Evolutionary conservation across 1,140 invertebrate species (phyloP).

Genomic region (Thaumatotibia leucotreta): DNA sequence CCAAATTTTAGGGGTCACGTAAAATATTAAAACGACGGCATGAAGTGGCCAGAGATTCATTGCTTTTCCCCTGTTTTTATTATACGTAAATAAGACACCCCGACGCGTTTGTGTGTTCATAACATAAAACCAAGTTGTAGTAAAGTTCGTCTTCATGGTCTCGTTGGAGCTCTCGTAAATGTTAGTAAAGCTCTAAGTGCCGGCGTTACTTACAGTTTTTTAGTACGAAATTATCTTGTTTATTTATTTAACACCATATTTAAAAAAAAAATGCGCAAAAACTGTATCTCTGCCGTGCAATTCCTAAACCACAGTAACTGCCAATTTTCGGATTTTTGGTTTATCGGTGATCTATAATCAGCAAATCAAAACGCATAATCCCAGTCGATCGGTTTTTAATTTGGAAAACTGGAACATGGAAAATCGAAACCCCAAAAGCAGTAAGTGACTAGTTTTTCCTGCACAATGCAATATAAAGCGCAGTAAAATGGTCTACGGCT

Average conservation of each 20-base stretch:
- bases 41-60: conserved; percentile 74
- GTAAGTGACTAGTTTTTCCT: no score
- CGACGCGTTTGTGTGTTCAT: conserved; percentile 64
- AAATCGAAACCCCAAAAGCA: no score
- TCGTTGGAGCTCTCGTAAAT: conserved; percentile 54
- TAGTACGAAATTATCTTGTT: background rate
- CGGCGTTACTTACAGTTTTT: conserved; percentile 6
- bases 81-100: conserved; percentile 71
- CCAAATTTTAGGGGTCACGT: conserved; percentile 75
- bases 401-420: no score
- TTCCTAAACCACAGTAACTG: no score
- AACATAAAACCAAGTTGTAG: conserved; percentile 67
- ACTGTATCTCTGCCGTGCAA: no score
- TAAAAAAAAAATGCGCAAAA: background rate
- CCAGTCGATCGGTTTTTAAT: no score
- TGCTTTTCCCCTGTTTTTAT: conserved; percentile 73
- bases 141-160: conserved; percentile 57
- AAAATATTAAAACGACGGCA: conserved; percentile 74
- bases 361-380: no score
- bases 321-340: no score
- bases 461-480: no score
- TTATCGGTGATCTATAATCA: no score
- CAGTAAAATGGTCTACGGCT: no score
- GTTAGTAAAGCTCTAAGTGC: conserved; percentile 48
- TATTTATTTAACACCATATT: background rate